Evolutionary conservation across 2,888 invertebrate species (phyloP), one percentile per base, ranked within the genome.

Genomic region (Microchrysa polita): DNA sequence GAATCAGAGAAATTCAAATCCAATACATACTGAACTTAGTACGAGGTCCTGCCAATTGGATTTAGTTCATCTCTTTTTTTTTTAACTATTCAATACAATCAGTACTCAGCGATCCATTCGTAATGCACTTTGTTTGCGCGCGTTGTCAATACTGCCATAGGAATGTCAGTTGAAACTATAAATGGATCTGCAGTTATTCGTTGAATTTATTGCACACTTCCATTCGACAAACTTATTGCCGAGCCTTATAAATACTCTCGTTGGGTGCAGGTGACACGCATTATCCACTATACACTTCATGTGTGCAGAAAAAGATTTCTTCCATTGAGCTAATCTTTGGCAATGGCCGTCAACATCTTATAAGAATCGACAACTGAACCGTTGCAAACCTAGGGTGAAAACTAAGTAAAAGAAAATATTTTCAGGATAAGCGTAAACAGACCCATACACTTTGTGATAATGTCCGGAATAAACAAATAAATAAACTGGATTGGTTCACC

Each of bases 111-210:
- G n/a, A n/a, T 34, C 27, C 27, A 34, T 34, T 34, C 27, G 27
- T 34, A 34, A 34, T 34, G 27, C 27, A 34, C 27, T 34, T 34
- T 34, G 27, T 34, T 34, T 34, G 27, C 2, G 27, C 27, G 27
- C 27, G 4, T 7, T 34, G 27, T 34, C 7, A 34, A 34, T 34
- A 34, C 40, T 67, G 53, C 34, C 48, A 4, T 18, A n/a, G 67
- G 67, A 55, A 67, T 67, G 67, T 67, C 55, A 53, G 67, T 53
- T 67, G 53, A 48, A 55, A 53, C 67, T 67, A 55, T 55, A 67
- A 67, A 67, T 67, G 67, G 67, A n/a, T 67, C 55, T 53, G 55
- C 55, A 67, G 67, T 20, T 67, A 67, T 67, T 67, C 67, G 48
- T 53, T 23, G 67, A 67, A 67, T 67, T 67, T 67, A 67, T 67